Base-by-base conservation (phyloP, 1,140 invertebrate genomes). In the Aphidius gifuensis region DNA sequence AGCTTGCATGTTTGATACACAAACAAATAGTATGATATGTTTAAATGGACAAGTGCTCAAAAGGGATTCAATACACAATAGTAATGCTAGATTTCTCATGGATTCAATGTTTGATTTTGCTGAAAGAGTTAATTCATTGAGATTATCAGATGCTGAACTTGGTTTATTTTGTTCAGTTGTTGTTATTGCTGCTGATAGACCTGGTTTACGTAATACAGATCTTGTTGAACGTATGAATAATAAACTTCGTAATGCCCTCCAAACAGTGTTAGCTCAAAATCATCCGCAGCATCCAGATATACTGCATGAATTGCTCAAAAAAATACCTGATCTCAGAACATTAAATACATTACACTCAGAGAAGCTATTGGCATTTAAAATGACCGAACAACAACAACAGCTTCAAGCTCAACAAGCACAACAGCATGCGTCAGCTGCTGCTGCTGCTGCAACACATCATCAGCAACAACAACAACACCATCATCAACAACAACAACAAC, bases 51-150 rank as follows among this genome's bases (percentile, higher is more conserved):
- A 95, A 79, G 88, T 96, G 66, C 86, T 96, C 74, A 91, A 93
- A 70, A 85, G 92, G 54, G 93, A 96, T 76, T 89, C 92, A 54
- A 91, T 96, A 64, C 91, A 93, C 79, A 91, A 90, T 74, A 92
- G 91, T 64, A 96, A 96, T 81, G 93, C 94, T 9, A 85, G 93
- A 68, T 97, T 97, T 76, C 87, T 99, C 40, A 91, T 97, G 80
- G 93, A 97, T 73, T 96, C 93, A 64, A 98, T 97, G 83, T 97
- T 98, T 77, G 96, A 98, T 72, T 97, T 99, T 80, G 93, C 95
- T 47, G 94, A 97, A 73, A 86, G 93, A 66, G 90, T 98, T 77
- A 97, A 97, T 76, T 86, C 88, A 6, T 86, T 98, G 74, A 87
- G 90, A 72, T 82, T 99, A 57, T 91, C 91, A 9, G 96, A 98